Conservation (phyloP, 2,113 vertebrate species). For the Carettochelys insculpta region DNA sequence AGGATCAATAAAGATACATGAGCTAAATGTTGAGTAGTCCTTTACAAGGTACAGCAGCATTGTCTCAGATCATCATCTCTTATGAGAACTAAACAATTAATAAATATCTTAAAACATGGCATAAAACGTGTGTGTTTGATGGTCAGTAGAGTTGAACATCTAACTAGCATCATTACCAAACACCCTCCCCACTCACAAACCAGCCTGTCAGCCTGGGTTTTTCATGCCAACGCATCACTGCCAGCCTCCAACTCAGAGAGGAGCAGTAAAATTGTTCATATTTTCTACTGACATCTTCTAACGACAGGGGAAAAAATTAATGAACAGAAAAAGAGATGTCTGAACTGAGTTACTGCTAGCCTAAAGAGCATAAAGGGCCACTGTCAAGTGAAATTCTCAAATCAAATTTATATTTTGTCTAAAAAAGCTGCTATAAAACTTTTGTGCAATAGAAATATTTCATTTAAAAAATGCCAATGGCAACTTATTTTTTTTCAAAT, state of each 20-base stretch:
- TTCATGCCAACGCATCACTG: constrained; percentile 38
- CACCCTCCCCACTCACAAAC: constrained; percentile 2
- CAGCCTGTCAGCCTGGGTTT: constrained; percentile 36
- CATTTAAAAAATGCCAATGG: constrained; percentile 23
- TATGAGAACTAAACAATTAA: constrained; percentile 21
- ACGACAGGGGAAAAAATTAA: background rate
- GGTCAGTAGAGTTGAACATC: background rate
- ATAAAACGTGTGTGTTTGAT: background rate
- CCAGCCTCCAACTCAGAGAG: constrained; percentile 29
- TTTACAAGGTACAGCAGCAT: background rate
- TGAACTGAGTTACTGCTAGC: background rate
- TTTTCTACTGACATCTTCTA: constrained; percentile 10
- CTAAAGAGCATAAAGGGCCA: background rate
- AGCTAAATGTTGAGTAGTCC: background rate
- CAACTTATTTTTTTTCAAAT: background rate
- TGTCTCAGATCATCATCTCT: background rate
- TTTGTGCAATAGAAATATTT: constrained; percentile 23
- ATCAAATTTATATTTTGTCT: background rate
- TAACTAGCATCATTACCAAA: constrained; percentile 6
- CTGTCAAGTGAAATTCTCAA: background rate
- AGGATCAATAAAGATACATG: background rate
- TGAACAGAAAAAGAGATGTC: background rate
- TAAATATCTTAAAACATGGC: background rate
- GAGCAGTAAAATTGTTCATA: constrained; percentile 10
- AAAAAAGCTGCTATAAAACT: background rate